These are phyloP conservation scores for Pyrocoelia pectoralis DNA, from an alignment of 2,888 invertebrate species.

Conservation along the genomic window DNA sequence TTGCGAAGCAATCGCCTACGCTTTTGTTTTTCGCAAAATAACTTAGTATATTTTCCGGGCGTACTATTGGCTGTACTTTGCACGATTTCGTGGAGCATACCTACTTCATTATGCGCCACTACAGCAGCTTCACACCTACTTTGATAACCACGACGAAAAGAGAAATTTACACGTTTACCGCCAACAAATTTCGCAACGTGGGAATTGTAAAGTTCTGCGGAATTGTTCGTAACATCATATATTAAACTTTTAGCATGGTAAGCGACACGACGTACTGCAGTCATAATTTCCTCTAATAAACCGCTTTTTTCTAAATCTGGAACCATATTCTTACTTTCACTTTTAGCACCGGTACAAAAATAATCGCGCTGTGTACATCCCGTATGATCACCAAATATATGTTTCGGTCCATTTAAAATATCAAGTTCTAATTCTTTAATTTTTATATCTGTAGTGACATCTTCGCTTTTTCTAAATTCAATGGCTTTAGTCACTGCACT, in stretches of 20 bases:
- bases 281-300: slow-evolving; percentile 13
- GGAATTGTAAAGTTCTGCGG: slow-evolving; percentile 20
- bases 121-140: slow-evolving; percentile 6
- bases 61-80: neutral
- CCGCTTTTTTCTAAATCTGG: neutral
- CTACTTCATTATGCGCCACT: neutral
- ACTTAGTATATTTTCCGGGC: neutral
- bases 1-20: no score
- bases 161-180: slow-evolving; percentile 10
- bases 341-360: slow-evolving; percentile 2
- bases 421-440: slow-evolving; percentile 8
- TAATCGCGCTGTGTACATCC: slow-evolving; percentile 1
- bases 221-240: slow-evolving; percentile 14
- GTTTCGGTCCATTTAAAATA: slow-evolving; percentile 13
- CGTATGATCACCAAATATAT: slow-evolving; percentile 8
- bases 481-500: slow-evolving; percentile 3
- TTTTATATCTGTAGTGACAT: neutral
- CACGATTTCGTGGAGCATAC: neutral
- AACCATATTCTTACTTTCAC: neutral
- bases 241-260: slow-evolving; percentile 11
- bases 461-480: slow-evolving; percentile 1
- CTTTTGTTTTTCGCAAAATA: neutral
- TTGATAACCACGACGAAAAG: neutral
- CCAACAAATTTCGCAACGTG: slow-evolving; percentile 16
- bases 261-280: slow-evolving; percentile 3